Evolutionary conservation across 2,888 invertebrate genomes (phyloP), one percentile per base, ranked within the genome.

Genomic region (Philhelius pedissequus): DNA sequence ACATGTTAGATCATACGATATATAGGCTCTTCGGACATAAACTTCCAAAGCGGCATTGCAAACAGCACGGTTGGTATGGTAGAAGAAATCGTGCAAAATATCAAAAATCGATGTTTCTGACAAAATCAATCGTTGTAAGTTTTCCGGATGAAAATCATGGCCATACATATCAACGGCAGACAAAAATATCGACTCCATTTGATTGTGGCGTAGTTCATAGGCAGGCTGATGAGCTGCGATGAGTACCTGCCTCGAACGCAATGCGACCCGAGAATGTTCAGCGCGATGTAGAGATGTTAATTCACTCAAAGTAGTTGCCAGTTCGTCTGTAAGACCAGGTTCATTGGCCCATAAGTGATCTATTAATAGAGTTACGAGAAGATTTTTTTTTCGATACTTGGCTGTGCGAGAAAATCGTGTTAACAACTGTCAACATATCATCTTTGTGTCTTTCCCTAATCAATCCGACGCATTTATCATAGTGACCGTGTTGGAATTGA

Each of bases 81-180:
- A 99, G 93, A 99, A 99, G 93, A 99, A 99, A 89, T 99, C 99
- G 90, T 98, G 99, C 15, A 99, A 93, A 52, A 99, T 98, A 90
- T 99, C 99, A 90, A 98, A 99, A 86, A 99, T 99, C n/a, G 98
- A 97, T 0, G 99, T 99, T 92, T 99, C 99, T 0, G 98, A 98
- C 56, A 98, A 94, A 87, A 99, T 99, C 30, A 99, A 93, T 89
- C 99, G 98, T 92, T 99, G 98, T 35, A 99, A 92, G 91, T 99
- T 98, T 92, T 99, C 99, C 0, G 99, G 98, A 88, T 98, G 98
- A 93, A 98, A 98, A 91, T 98, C 98, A 89, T 99, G 98, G 0
- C 98, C 99, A 91, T 98, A 99, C 96, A 98, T 98, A 91, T 99
- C 98, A 11, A 99, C 98, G 0, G 99, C 99, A 0, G 98, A 98